Base-by-base conservation (phyloP, 2,113 vertebrate genomes). In the Onychostruthus taczanowskii region DNA sequence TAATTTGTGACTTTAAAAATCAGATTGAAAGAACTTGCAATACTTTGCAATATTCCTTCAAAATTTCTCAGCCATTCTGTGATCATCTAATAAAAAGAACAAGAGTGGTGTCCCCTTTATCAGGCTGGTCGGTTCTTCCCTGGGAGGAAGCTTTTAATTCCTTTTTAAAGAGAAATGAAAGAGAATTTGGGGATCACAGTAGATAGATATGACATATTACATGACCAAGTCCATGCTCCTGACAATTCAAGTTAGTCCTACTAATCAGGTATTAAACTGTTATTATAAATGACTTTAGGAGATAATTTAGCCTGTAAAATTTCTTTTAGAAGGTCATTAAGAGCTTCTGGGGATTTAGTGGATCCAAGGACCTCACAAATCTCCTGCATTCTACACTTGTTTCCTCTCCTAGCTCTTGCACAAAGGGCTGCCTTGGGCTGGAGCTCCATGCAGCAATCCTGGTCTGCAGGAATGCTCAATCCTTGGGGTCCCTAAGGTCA, bases 221-320 rank as follows among this genome's bases (percentile, higher is more conserved):
- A 61, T 64, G 81, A 47, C 79, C 82, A 77, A 55, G 27, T 72
- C 66, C 47, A 68, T 91, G 49, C n/a, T 87, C 16, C 68, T 88
- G 37, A 62, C 27, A 59, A 68, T 87, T 95, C 69, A 82, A 89
- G 47, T 59, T 63, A 87, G 69, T 64, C 37, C n/a, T 73, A 50
- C 22, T 95, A 94, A 96, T 95, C 85, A 90, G 63, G 35, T 83
- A 83, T 94, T 92, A 93, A 94, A 92, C 37, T 22, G 1, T 73
- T 93, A 84, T 70, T 89, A 84, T 61, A 90, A 87, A 84, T 62
- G 11, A 74, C 50, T 70, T 84, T 64, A 89, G 56, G 89, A 87
- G 69, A 80, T 56, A 94, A 88, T 74, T 86, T 90, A 77, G 69
- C 62, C 49, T 58, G 41, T 77, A 85, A 80, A 93, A 95, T 68